Evolutionary conservation across 1,140 invertebrate genomes (phyloP).

Genomic region (Calliphora vicina): DNA sequence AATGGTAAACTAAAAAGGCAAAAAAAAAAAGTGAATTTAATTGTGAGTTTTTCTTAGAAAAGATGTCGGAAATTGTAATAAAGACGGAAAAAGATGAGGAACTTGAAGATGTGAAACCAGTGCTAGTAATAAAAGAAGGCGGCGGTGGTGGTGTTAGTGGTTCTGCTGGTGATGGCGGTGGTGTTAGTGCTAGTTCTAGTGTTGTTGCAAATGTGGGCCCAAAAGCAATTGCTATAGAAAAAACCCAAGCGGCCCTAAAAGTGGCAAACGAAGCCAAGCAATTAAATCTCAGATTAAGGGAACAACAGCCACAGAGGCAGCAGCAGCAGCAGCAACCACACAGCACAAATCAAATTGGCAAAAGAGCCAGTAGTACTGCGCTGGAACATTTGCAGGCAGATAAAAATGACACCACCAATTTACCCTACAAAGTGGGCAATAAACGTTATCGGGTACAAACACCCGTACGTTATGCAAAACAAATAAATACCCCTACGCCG

Average conservation of each 20-base stretch:
- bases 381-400: neutral
- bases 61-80: neutral
- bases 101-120: neutral
- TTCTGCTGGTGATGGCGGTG: neutral
- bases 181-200: neutral
- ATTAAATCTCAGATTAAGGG: neutral
- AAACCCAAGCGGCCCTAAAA: neutral
- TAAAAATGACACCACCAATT: neutral
- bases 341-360: neutral
- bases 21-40: neutral
- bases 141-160: neutral
- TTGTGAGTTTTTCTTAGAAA: neutral
- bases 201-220: neutral
- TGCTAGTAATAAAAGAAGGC: neutral
- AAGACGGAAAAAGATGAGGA: neutral
- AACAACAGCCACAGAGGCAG: neutral
- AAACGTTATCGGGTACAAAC: neutral
- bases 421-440: neutral
- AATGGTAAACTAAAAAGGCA: neutral
- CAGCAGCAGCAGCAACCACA: neutral
- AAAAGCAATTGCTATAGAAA: neutral
- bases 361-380: neutral
- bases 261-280: neutral
- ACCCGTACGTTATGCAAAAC: neutral
- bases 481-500: too few relatives aligned